Evolutionary conservation across 2,888 invertebrate species (phyloP), one percentile per base, ranked within the genome.

Genomic region (Epirrita christyi): DNA sequence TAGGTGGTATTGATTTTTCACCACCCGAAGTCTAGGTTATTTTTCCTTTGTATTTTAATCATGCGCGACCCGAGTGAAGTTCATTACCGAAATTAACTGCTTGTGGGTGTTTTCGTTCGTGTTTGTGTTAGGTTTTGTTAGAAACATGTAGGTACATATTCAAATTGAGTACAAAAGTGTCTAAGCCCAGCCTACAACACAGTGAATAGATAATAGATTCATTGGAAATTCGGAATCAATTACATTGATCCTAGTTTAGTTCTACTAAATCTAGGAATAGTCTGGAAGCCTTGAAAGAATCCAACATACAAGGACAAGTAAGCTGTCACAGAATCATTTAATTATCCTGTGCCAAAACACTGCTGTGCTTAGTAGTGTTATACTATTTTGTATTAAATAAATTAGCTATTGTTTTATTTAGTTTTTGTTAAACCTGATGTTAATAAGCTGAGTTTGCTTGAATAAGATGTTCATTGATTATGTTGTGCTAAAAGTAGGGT

Each of bases 1-100:
- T 80, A 80, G 60, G 62, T 69, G 70, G 62, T 91, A 92, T 92
- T 80, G 92, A 92, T 92, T 92, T 92, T 92, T 85, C 85, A 61
- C 76, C 73, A 74, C 72, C 79, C 71, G 72, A 83, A 81, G 83
- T 83, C 85, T 84, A 87, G 88, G 89, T 91, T 90, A 90, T 85
- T 83, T 83, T 85, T 76, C 76, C 71, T 81, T 83, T 84, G 84
- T 88, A 85, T 85, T 83, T 76, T 67, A 75, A 74, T 72, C 75
- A 80, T 78, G 74, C 75, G 78, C 77, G 75, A 72, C 70, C 68
- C 71, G 73, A 71, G 68, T 67, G 70, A 68, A 81, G 81, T 83
- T 83, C 79, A 85, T 84, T 85, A 85, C 67, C 74, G 66, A 76
- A 80, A 88, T 86, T 85, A 82, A 70, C 67, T 63, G 66, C 66